phyloP scores from a whole-genome alignment of 2,113 vertebrate genomes.

The Corydoras sp. region DNA sequence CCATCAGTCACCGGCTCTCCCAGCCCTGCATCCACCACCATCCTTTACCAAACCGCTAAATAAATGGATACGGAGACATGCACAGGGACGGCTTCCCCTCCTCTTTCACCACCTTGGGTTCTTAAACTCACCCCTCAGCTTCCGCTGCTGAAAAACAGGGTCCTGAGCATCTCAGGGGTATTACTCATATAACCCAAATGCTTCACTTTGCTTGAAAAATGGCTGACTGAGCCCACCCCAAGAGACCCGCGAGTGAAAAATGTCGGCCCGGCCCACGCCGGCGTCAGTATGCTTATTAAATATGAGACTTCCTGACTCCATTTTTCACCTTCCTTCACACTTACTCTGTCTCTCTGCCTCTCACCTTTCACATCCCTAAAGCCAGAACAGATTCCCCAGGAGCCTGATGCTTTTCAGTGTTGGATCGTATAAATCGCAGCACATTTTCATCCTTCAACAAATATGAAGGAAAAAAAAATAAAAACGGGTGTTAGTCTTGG shows the following conservation, averaged over 20 bases:
- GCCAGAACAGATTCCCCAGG: conserved; percentile 33
- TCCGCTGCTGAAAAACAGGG: conserved; percentile 50
- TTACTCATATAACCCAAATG: conserved; percentile 58
- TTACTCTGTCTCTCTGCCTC: conserved; percentile 46
- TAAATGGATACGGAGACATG: conserved; percentile 19
- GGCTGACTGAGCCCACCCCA: conserved; percentile 58
- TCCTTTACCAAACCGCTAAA: conserved; percentile 26
- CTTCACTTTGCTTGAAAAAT: conserved; percentile 61
- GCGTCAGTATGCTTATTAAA: conserved; percentile 70
- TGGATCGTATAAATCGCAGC: conserved; percentile 21
- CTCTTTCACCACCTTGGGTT: conserved; percentile 13
- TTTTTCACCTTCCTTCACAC: conserved; percentile 42
- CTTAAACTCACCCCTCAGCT: conserved; percentile 7
- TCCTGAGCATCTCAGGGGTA: conserved; percentile 59
- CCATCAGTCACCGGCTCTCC: neutral
- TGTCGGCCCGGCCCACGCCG: conserved; percentile 51
- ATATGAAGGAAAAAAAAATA: too few species aligned
- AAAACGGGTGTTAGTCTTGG: too few species aligned
- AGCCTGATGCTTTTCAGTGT: conserved; percentile 9
- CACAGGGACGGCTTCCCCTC: conserved; percentile 19
- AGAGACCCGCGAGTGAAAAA: conserved; percentile 60
- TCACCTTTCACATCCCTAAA: conserved; percentile 31
- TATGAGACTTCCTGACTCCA: conserved; percentile 60
- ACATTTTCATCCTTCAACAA: neutral
- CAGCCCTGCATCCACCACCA: conserved; percentile 25